phyloP scores from a whole-genome alignment of 2,888 invertebrate genomes.

The Pterostichus niger region DNA sequence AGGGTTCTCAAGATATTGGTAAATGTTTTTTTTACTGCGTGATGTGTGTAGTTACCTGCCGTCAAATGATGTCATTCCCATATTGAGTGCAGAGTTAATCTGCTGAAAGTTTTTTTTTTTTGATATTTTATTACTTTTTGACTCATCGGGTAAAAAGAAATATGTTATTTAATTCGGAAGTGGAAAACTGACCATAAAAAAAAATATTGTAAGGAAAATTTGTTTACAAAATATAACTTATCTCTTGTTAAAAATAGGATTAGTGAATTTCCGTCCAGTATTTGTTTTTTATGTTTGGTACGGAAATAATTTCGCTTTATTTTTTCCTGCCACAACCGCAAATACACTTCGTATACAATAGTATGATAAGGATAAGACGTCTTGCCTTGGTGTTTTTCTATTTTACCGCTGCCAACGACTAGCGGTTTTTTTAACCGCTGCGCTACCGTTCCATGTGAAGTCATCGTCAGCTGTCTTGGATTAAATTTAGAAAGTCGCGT shows the following conservation, averaged over 20 bases:
- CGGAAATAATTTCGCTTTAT: slow-evolving; percentile 1
- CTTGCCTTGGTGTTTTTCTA: not conserved
- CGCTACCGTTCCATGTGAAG: not conserved
- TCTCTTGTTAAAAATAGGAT: not conserved
- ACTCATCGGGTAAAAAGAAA: no score
- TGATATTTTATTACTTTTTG: no score
- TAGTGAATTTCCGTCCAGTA: not conserved
- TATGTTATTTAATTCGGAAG: no score
- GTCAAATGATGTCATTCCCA: no score
- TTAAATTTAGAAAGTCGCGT: slow-evolving; percentile 63
- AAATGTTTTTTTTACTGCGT: no score
- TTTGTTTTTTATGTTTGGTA: not conserved
- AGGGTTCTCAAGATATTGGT: no score
- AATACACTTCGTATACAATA: slow-evolving; percentile 13
- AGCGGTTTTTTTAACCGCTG: slow-evolving; percentile 10
- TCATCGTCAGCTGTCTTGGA: slow-evolving; percentile 31
- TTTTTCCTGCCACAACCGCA: slow-evolving; percentile 22
- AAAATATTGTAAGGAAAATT: no score
- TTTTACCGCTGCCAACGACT: slow-evolving; percentile 2
- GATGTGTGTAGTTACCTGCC: no score
- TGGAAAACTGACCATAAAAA: no score
- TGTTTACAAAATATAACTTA: no score
- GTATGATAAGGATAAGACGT: slow-evolving; percentile 37
- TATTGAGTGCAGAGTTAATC: no score
- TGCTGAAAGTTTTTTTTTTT: no score